These are phyloP conservation scores for Syrmaticus mikado DNA, from an alignment of 2,113 vertebrate species.

Conservation along the genomic window DNA sequence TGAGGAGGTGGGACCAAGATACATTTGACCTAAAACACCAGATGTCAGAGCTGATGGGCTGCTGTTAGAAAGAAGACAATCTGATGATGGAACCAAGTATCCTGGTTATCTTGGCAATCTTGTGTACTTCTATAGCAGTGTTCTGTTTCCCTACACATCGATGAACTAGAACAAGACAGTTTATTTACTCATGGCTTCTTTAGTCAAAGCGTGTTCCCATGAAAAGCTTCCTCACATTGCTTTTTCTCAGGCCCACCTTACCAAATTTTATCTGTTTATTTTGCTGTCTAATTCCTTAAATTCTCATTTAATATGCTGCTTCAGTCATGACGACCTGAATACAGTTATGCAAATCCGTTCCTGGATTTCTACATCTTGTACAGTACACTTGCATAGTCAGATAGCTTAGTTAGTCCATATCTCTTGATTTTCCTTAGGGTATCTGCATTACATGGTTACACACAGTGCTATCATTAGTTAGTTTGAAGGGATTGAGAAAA, in stretches of 20 bases:
- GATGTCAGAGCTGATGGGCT: neutral
- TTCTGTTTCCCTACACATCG: neutral
- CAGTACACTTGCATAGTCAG: neutral
- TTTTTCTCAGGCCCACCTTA: neutral
- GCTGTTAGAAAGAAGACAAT: neutral
- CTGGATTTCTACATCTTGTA: neutral
- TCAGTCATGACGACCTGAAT: neutral
- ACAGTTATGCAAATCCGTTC: neutral
- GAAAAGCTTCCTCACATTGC: neutral
- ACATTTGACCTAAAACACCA: neutral
- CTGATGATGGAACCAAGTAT: neutral
- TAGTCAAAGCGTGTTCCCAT: neutral
- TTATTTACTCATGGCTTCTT: neutral
- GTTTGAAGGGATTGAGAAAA: neutral
- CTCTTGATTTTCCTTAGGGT: neutral
- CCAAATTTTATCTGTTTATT: neutral
- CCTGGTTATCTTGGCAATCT: neutral
- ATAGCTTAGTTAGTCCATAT: neutral
- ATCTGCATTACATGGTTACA: neutral
- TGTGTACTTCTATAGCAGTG: neutral
- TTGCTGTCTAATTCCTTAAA: neutral
- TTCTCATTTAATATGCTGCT: neutral
- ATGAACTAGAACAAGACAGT: neutral
- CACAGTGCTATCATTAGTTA: neutral
- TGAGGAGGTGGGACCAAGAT: neutral